Conservation (phyloP, 2,113 vertebrate species). For the Notiomystis cincta region DNA sequence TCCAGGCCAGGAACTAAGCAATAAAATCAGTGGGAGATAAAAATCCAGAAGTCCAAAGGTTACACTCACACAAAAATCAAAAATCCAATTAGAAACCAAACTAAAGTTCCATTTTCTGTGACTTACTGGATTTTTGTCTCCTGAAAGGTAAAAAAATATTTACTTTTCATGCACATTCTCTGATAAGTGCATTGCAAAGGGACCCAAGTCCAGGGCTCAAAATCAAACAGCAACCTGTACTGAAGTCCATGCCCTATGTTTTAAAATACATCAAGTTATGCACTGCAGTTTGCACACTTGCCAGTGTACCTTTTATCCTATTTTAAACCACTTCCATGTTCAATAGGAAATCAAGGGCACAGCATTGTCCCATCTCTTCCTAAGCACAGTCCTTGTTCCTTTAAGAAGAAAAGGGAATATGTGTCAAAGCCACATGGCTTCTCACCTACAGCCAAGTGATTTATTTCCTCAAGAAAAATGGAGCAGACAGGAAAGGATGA, state of each 20-base stretch:
- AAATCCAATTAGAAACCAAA: not conserved
- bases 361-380: not conserved
- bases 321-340: not conserved
- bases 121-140: not conserved
- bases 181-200: not conserved
- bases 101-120: not conserved
- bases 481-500: conserved; percentile 1
- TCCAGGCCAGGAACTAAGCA: not conserved
- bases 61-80: not conserved
- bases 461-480: conserved; percentile 33
- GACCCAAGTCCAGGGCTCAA: not conserved
- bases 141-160: not conserved
- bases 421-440: not conserved
- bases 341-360: not conserved
- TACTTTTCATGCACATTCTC: not conserved
- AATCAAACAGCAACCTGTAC: not conserved
- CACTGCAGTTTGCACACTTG: not conserved
- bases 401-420: not conserved
- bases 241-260: not conserved
- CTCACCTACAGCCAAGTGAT: not conserved
- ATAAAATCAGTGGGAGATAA: not conserved
- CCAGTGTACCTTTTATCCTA: not conserved
- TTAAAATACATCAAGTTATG: not conserved
- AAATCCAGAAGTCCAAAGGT: not conserved
- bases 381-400: not conserved